phyloP scores from a whole-genome alignment of 2,113 vertebrate genomes.

The Platanista minor region DNA sequence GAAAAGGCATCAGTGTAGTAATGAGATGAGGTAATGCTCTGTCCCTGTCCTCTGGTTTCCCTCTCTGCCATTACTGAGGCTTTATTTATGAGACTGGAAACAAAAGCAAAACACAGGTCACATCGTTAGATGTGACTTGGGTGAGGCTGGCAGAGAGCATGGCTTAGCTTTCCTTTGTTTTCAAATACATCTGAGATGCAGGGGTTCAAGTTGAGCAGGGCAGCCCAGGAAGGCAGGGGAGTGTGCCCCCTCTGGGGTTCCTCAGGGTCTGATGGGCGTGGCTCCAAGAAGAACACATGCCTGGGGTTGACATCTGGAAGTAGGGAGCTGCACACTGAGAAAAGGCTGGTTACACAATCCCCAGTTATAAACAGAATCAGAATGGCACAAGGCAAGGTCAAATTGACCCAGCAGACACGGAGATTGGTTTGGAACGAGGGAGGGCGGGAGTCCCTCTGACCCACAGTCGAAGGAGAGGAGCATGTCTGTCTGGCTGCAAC shows the following conservation, averaged over 20 bases:
- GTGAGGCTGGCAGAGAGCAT: background rate
- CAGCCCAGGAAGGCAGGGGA: background rate
- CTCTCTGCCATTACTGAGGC: background rate
- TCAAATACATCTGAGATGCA: background rate
- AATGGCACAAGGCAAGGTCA: background rate
- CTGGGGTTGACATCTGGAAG: too few relatives aligned
- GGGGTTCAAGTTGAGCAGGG: background rate
- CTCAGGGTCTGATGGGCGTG: background rate
- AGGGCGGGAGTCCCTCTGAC: background rate
- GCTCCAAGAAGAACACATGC: background rate
- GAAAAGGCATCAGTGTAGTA: conserved; percentile 47
- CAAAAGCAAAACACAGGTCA: background rate
- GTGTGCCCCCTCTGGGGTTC: background rate
- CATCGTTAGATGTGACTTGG: background rate
- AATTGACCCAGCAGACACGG: background rate
- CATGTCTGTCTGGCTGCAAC: background rate
- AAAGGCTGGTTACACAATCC: background rate
- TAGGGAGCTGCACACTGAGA: background rate
- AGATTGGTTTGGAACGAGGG: background rate
- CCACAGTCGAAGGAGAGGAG: background rate
- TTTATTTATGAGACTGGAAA: conserved; percentile 39
- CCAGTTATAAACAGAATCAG: background rate
- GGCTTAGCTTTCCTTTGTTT: background rate
- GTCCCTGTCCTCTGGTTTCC: conserved; percentile 16
- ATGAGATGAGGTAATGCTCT: conserved; percentile 52